Conservation (phyloP, 2,888 invertebrate species). For the Malthinus flaveolus region DNA sequence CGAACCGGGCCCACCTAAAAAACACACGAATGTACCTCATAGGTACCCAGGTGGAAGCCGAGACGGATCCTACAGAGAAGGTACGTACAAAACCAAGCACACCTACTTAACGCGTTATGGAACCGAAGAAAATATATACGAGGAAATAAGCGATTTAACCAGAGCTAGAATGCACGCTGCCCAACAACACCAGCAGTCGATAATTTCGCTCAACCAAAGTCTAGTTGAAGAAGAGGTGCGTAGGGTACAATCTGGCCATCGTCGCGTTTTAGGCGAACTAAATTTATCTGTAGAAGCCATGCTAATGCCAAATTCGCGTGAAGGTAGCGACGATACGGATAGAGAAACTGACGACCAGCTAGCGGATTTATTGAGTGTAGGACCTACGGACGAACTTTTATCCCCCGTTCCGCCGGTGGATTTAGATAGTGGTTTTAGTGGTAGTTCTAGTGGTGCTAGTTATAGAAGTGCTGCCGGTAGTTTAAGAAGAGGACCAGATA, state of each 20-base stretch:
- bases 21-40: slow-evolving; percentile 66
- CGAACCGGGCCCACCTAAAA: slow-evolving; percentile 67
- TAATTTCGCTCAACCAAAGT: slow-evolving; percentile 70
- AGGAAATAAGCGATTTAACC: slow-evolving; percentile 73
- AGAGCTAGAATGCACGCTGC: slow-evolving; percentile 39
- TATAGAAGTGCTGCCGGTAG: slow-evolving; percentile 67
- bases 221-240: slow-evolving; percentile 83
- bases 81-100: slow-evolving; percentile 48
- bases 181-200: slow-evolving; percentile 57
- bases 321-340: slow-evolving; percentile 64
- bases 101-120: slow-evolving; percentile 63
- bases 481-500: slow-evolving; percentile 55
- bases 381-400: slow-evolving; percentile 72
- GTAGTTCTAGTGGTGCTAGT: slow-evolving; percentile 81
- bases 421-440: slow-evolving; percentile 82
- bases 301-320: slow-evolving; percentile 75
- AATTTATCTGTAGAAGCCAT: slow-evolving; percentile 86
- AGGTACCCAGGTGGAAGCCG: slow-evolving; percentile 49
- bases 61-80: slow-evolving; percentile 48
- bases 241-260: slow-evolving; percentile 80
- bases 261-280: slow-evolving; percentile 80
- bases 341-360: slow-evolving; percentile 64
- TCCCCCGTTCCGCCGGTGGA: slow-evolving; percentile 69
- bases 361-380: slow-evolving; percentile 68
- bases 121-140: slow-evolving; percentile 83